Base-by-base conservation (phyloP, 2,888 invertebrate genomes). In the Hedya salicella region DNA sequence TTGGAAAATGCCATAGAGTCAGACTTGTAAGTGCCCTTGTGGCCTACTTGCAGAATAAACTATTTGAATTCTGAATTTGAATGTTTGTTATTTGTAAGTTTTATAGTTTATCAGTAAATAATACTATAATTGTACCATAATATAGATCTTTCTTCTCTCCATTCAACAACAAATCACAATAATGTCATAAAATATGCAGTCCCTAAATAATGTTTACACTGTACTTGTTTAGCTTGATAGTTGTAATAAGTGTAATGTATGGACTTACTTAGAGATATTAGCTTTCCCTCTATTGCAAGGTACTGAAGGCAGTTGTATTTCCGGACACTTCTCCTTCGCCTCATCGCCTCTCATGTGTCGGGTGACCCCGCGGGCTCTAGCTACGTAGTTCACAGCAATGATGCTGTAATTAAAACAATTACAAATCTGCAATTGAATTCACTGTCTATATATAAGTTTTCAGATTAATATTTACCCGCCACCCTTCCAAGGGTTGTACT, bases 361-460 rank as follows among this genome's bases (percentile, higher is more conserved):
- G 0, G 96, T 97, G 0, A 99, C 98, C 13, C 99, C 99, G 87
- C 93, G 94, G 2, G 95, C 96, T 81, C 98, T 93, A 0, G 99
- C 99, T 77, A 97, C 96, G 89, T 99, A 99, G 87, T 98, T 98
- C 0, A 99, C 98, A 48, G 99, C 99, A 78, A 99, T 98, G 69
- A 99, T 97, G 60, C 99, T 98, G 71, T 2, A 68, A 74, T n/a
- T n/a, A 70, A 19, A 52, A 25, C 25, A 25, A 25, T 6, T 25
- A 56, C 3, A 2, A 52, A 36, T 19, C 1, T 21, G 13, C n/a
- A 39, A 36, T 9, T 36, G 9, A 8, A 36, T 11, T 25, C 3
- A 9, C 6, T 11, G n/a, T 30, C 1, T 32, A 19, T 16, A 42
- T 6, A 17, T n/a, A 44, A 13, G 30, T 56, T 42, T 42, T 42